Evolutionary conservation across 2,113 vertebrate species (phyloP), one percentile per base, ranked within the genome.

Genomic region (Austrofundulus limnaeus): DNA sequence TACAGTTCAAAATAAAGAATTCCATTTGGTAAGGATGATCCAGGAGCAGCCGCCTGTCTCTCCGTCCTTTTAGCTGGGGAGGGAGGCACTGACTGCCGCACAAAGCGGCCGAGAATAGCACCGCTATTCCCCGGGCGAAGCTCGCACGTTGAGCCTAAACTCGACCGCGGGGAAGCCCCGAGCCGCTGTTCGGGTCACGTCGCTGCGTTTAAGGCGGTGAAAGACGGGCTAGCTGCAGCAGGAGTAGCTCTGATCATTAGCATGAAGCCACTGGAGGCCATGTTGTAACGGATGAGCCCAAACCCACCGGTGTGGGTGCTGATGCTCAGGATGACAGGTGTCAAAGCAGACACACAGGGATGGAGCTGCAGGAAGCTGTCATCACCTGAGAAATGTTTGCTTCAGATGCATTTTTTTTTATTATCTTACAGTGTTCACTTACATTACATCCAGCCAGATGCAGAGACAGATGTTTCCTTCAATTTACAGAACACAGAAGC

Each of bases 1-100:
- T 97, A 89, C 95, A 95, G 89, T 94, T 94, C 92, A 95, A 96
- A 92, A 96, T 96, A 88, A 94, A 95, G 90, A 95, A 93, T 90
- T 97, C 95, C 67, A 96, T 97, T 92, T 96, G 95, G 95, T 96
- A 91, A 95, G 88, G 92, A 87, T 83, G 81, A 10, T 31, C 54
- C n/a, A n/a, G 37, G 1, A 46, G 61, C 67, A 65, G 54, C 65
- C 58, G 59, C 71, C 66, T 60, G 75, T 72, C 9, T 46, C 16
- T 8, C 42, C 17, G 42, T n/a, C 8, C 17, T 3, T 20, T 19
- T 46, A 46, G 43, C 43, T 46, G 43, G 60, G 65, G 53, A 55
- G 75, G 71, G 65, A 74, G 76, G 63, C 71, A 58, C 69, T 57
- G 78, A 21, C 70, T 41, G 39, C 72, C 70, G 81, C 80, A 88